phyloP scores from a whole-genome alignment of 2,797 vertebrate species.

The Decapterus maruadsi region DNA sequence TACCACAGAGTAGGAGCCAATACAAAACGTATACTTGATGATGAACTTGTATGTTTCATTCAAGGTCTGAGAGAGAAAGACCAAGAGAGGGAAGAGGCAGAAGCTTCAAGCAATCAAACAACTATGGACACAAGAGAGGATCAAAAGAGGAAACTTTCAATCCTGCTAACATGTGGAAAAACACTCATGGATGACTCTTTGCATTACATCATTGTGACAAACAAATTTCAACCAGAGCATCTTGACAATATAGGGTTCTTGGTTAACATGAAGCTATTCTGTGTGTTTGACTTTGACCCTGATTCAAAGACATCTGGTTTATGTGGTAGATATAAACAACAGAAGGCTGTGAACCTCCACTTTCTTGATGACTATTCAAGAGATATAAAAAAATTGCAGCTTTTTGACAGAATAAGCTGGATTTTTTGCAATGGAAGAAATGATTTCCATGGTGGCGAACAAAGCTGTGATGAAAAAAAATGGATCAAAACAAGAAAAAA shows the following conservation, averaged over 20 bases:
- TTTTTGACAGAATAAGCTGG: conserved; percentile 83
- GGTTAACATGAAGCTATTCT: conserved; percentile 81
- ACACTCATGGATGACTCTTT: conserved; percentile 76
- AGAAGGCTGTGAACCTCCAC: conserved; percentile 71
- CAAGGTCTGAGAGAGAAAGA: conserved; percentile 72
- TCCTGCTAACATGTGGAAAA: conserved; percentile 72
- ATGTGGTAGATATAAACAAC: conserved; percentile 70
- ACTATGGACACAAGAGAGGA: conserved; percentile 12
- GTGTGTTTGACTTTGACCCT: conserved; percentile 86
- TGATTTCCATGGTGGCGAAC: conserved; percentile 69
- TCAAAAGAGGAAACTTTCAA: conserved; percentile 55
- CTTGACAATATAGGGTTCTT: conserved; percentile 76
- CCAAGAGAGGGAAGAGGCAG: conserved; percentile 74
- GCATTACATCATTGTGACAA: conserved; percentile 81
- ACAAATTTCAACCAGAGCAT: conserved; percentile 66
- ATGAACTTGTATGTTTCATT: conserved; percentile 60
- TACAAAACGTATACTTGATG: conserved; percentile 53
- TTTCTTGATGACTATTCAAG: conserved; percentile 78
- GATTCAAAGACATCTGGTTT: conserved; percentile 78
- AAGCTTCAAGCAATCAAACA: conserved; percentile 40
- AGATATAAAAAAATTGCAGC: conserved; percentile 60
- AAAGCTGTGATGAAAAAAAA: conserved; percentile 75
- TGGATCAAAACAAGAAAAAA: conserved; percentile 81
- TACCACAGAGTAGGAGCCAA: conserved; percentile 79
- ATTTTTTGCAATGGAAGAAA: conserved; percentile 83